phyloP scores from a whole-genome alignment of 2,113 vertebrate species.

The Podarcis cretensis region DNA sequence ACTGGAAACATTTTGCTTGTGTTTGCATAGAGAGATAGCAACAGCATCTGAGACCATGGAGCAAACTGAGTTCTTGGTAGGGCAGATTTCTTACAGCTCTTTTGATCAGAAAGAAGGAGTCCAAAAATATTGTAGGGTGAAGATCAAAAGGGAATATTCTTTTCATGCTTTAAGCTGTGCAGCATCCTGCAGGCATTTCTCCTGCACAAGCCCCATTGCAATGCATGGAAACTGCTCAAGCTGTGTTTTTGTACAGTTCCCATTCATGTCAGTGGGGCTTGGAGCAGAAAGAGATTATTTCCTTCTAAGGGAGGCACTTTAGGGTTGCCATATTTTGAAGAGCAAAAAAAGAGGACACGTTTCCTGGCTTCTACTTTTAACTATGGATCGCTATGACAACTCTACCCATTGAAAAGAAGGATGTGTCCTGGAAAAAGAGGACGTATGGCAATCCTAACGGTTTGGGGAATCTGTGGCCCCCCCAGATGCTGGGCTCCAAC shows the following conservation, averaged over 20 bases:
- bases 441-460: no score
- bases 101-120: constrained; percentile 7
- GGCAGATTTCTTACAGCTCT: constrained; percentile 5
- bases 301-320: constrained; percentile 25
- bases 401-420: no score
- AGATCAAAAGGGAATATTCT: constrained; percentile 9
- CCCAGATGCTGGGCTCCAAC: no score
- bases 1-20: constrained; percentile 21
- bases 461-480: no score
- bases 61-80: constrained; percentile 20
- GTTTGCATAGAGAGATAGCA: constrained; percentile 33
- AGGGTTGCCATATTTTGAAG: background rate
- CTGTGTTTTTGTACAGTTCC: background rate
- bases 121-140: constrained; percentile 8
- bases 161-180: background rate
- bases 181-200: background rate
- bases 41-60: constrained; percentile 20
- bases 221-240: background rate
- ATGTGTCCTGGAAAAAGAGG: no score
- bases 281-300: background rate
- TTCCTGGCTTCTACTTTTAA: no score
- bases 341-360: background rate
- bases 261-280: background rate
- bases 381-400: no score
- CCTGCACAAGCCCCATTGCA: background rate